Percentiles rank a stretch among this genome's conserved stretches.
Conservation (phyloP, 2,888 invertebrate species). For the Scaptomyza tumidula region DNA sequence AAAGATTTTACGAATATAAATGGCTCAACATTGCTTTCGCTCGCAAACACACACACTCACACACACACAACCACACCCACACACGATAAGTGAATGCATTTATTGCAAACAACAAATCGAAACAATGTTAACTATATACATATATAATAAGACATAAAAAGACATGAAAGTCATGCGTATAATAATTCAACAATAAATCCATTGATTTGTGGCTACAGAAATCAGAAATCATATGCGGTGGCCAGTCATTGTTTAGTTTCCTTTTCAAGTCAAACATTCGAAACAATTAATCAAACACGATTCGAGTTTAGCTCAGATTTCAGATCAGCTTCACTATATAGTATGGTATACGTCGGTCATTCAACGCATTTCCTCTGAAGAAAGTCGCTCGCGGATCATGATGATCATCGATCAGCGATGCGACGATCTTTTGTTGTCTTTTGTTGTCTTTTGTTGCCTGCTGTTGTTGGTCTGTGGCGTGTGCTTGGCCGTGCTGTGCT, state of each 20-base stretch:
- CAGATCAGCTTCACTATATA: constrained; percentile 2
- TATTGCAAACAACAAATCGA: constrained; percentile 24
- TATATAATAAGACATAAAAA: neutral
- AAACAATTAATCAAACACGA: constrained; percentile 51
- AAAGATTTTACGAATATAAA: constrained; percentile 42
- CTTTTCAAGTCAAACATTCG: constrained; percentile 33
- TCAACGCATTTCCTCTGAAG: constrained; percentile 35
- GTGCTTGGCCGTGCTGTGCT: neutral
- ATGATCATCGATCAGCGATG: constrained; percentile 43
- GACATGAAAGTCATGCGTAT: constrained; percentile 36
- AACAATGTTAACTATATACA: constrained; percentile 17
- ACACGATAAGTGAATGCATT: constrained; percentile 8
- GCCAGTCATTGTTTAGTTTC: constrained; percentile 31
- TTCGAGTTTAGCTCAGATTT: constrained; percentile 18
- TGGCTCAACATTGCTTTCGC: constrained; percentile 36
- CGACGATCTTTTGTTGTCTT: constrained; percentile 42
- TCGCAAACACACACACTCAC: constrained; percentile 15
- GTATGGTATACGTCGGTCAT: constrained; percentile 17
- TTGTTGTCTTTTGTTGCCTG: constrained; percentile 29
- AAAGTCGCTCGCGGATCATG: constrained; percentile 40
- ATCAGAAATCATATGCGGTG: constrained; percentile 20
- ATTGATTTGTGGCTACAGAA: constrained; percentile 32
- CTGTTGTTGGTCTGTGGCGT: neutral
- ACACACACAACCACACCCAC: neutral
- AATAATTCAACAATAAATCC: constrained; percentile 10